Percentiles rank a stretch among this genome's conserved stretches.
Conservation (phyloP, 2,797 vertebrate genomes). For the Dermochelys coriacea region DNA sequence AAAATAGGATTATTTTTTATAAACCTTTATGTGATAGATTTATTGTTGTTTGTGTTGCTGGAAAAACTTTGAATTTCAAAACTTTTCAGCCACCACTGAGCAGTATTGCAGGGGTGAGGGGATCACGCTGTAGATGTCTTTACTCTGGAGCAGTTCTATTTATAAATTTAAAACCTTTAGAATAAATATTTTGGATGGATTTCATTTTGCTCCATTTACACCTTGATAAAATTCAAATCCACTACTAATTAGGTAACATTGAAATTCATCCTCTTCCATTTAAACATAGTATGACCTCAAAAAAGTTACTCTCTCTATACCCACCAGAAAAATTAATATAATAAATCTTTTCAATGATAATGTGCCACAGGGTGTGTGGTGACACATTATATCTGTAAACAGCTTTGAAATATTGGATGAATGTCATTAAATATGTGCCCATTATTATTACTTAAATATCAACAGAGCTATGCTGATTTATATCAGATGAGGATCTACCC, state of each 20-base stretch:
- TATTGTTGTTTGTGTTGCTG: not conserved
- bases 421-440: fast-evolving
- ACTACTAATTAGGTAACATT: not conserved
- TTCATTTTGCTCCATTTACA: not conserved
- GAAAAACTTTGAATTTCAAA: not conserved
- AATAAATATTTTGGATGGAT: not conserved
- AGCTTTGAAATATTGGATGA: fast-evolving
- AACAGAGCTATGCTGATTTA: not conserved
- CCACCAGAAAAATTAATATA: not conserved
- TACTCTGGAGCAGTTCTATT: not conserved
- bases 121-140: not conserved
- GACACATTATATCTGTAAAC: fast-evolving
- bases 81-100: not conserved
- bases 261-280: not conserved
- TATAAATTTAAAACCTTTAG: not conserved
- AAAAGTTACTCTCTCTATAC: too few relatives aligned
- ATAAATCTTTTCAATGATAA: not conserved
- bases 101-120: not conserved
- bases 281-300: too few relatives aligned
- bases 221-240: not conserved
- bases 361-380: fast-evolving
- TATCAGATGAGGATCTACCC: too few relatives aligned
- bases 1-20: not conserved
- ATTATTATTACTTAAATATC: not conserved
- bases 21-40: not conserved